Conservation (phyloP, 2,113 vertebrate species). For the Larimichthys polyactis region DNA sequence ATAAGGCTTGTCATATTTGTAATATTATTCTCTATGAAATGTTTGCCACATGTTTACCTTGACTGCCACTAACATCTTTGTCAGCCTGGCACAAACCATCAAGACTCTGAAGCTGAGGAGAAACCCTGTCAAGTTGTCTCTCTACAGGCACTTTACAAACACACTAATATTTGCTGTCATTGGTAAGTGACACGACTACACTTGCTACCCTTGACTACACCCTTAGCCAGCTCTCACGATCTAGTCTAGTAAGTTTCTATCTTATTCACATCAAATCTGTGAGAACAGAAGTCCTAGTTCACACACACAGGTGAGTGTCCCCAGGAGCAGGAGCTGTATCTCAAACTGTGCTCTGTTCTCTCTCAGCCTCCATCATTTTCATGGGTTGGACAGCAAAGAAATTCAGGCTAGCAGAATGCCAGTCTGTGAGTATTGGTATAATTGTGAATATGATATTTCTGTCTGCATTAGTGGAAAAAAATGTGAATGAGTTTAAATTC, state of each 20-base stretch:
- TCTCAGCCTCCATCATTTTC: conserved; percentile 89
- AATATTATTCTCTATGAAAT: background rate
- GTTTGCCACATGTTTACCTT: conserved; percentile 74
- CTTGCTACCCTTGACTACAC: background rate
- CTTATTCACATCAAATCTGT: background rate
- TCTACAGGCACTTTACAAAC: conserved; percentile 93
- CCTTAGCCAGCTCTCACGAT: background rate
- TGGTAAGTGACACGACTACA: conserved; percentile 80
- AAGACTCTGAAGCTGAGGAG: conserved; percentile 91
- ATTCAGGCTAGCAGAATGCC: conserved; percentile 87
- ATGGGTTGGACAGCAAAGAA: conserved; percentile 90
- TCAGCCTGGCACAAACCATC: conserved; percentile 93
- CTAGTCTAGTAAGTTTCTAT: background rate
- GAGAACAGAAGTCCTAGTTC: background rate
- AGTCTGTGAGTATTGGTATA: conserved; percentile 86
- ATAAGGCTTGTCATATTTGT: background rate
- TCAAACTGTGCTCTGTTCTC: conserved; percentile 42
- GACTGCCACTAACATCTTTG: conserved; percentile 87
- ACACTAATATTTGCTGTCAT: conserved; percentile 90
- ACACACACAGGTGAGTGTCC: background rate
- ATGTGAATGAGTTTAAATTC: rapidly evolving
- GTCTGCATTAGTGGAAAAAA: background rate
- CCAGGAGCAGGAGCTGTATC: background rate
- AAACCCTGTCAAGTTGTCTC: conserved; percentile 91
- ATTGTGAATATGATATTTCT: no score